Evolutionary conservation across 2,113 vertebrate species (phyloP).

Genomic region (Aix galericulata): DNA sequence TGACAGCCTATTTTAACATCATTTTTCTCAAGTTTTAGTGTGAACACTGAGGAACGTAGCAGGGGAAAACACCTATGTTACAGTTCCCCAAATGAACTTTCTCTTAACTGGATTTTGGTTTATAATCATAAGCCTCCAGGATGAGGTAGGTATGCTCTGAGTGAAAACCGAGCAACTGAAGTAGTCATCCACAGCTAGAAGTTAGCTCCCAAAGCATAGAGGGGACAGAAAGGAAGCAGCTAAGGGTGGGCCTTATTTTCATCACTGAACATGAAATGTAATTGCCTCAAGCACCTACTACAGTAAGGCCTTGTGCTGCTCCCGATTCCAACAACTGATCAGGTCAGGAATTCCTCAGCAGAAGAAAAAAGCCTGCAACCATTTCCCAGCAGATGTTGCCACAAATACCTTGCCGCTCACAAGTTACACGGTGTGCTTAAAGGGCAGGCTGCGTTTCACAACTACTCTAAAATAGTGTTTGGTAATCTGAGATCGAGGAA

Average conservation of each 20-base stretch:
- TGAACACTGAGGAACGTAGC: background rate
- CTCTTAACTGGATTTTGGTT: background rate
- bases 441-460: background rate
- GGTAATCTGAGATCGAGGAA: background rate
- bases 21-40: background rate
- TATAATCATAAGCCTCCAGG: background rate
- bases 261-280: background rate
- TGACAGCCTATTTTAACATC: background rate
- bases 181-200: background rate
- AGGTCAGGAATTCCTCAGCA: background rate
- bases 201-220: background rate
- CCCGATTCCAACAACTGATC: background rate
- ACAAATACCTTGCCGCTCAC: background rate
- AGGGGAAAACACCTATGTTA: background rate
- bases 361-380: background rate
- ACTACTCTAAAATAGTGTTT: background rate
- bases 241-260: background rate
- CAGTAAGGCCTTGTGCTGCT: background rate
- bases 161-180: background rate
- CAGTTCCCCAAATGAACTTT: background rate
- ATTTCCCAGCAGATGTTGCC: background rate
- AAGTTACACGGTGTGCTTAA: background rate
- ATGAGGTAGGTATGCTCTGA: background rate
- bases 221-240: background rate
- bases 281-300: fast-evolving